phyloP scores from a whole-genome alignment of 2,797 vertebrate species.

The Smutsia temminckii region DNA sequence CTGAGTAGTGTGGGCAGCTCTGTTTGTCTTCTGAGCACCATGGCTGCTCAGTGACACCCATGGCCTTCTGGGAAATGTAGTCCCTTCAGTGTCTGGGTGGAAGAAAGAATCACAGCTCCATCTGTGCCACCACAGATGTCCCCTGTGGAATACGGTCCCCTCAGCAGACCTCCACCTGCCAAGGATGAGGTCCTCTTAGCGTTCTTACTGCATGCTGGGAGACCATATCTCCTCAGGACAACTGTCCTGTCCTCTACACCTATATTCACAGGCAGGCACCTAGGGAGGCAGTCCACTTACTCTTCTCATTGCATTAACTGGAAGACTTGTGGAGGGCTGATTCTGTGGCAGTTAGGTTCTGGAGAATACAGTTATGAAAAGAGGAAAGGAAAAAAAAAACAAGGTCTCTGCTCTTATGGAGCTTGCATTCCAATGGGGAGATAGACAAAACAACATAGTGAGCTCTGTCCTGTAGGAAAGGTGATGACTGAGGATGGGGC shows the following conservation, averaged over 20 bases:
- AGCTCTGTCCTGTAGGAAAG: background rate
- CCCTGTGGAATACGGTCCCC: background rate
- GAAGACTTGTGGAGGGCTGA: constrained; percentile 19
- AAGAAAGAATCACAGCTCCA: background rate
- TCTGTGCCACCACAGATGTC: background rate
- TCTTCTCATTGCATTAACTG: background rate
- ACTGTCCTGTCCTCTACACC: background rate
- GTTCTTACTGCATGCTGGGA: background rate
- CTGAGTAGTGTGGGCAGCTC: background rate
- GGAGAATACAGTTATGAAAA: background rate
- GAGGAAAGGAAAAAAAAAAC: background rate
- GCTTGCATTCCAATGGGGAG: constrained; percentile 7
- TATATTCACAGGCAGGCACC: background rate
- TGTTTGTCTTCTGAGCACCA: background rate
- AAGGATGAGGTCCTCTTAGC: background rate
- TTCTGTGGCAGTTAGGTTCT: background rate
- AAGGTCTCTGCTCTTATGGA: background rate
- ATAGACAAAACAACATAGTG: background rate
- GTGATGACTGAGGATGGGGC: background rate
- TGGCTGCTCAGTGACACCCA: background rate
- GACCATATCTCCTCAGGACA: background rate
- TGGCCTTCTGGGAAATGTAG: constrained; percentile 13
- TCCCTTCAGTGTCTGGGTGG: background rate
- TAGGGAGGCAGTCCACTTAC: background rate
- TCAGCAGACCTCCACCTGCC: background rate